Evolutionary conservation across 2,888 invertebrate species (phyloP).

Genomic region (Rhagonycha fulva): DNA sequence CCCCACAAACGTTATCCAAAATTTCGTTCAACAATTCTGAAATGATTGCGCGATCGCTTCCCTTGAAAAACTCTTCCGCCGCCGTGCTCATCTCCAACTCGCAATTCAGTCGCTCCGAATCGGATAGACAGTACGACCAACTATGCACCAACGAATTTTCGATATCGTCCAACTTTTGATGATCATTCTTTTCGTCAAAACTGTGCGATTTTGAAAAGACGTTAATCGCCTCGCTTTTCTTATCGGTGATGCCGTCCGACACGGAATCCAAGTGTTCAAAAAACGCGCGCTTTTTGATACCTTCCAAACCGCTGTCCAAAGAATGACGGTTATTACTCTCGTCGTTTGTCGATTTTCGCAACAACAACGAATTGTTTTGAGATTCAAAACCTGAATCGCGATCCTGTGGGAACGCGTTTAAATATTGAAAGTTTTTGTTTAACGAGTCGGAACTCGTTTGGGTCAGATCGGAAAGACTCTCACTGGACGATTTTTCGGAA

Average conservation of each 20-base stretch:
- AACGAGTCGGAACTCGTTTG: conserved; percentile 44
- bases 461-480: conserved; percentile 48
- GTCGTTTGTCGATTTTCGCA: conserved; percentile 28
- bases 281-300: conserved; percentile 29
- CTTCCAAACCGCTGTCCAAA: conserved; percentile 5
- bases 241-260: conserved; percentile 49
- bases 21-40: conserved; percentile 64
- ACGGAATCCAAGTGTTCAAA: conserved; percentile 53
- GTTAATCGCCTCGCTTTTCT: conserved; percentile 1
- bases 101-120: conserved; percentile 55
- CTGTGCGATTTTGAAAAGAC: conserved; percentile 51
- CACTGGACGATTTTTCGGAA: conserved; percentile 47
- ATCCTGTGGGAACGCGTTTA: conserved; percentile 28
- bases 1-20: conserved; percentile 58
- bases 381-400: conserved; percentile 50
- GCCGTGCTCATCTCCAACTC: conserved; percentile 64
- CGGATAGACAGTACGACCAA: conserved; percentile 58
- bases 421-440: conserved; percentile 33
- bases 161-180: conserved; percentile 49
- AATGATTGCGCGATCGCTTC: conserved; percentile 55
- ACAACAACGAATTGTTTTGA: conserved; percentile 28
- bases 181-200: conserved; percentile 52
- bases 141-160: conserved; percentile 60
- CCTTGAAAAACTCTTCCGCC: conserved; percentile 70
- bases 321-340: neutral